Percentiles rank a stretch among this genome's conserved stretches.
These are phyloP conservation scores for Hippopotamyrus pictus DNA, from an alignment of 2,797 vertebrate species.

Conservation along the genomic window DNA sequence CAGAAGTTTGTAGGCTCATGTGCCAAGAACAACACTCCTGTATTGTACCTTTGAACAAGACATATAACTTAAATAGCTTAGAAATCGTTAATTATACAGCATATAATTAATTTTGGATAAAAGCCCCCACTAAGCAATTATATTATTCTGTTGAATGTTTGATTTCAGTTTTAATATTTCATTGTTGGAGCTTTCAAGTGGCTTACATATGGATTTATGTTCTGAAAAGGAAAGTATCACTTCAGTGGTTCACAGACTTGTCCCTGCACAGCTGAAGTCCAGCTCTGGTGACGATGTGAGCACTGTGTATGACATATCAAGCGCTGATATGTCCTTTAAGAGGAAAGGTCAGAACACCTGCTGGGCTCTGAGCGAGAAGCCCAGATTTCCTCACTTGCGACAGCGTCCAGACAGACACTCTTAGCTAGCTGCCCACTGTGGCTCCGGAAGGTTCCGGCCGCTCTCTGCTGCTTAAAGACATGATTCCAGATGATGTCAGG, in stretches of 20 bases:
- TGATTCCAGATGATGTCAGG: not conserved
- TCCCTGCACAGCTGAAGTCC: not conserved
- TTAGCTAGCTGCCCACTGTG: not conserved
- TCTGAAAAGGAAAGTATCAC: not conserved
- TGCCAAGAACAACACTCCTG: not conserved
- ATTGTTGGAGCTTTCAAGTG: not conserved
- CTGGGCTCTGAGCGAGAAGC: not conserved
- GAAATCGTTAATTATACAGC: not conserved
- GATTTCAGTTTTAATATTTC: not conserved
- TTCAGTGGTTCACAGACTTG: not conserved
- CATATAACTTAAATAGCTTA: not conserved
- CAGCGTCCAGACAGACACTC: not conserved
- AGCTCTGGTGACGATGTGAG: not conserved
- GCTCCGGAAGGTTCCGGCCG: not conserved
- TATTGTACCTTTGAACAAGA: not conserved
- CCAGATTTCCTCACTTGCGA: not conserved
- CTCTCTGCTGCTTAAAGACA: not conserved
- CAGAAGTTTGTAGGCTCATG: not conserved
- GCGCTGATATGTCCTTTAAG: not conserved
- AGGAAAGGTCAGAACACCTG: not conserved
- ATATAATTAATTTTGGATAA: not conserved
- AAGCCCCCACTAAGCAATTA: not conserved
- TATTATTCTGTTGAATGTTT: not conserved
- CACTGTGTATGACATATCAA: not conserved
- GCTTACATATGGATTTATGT: not conserved